A percentile compares a stretch with the other conserved stretches of the same genome.
phyloP scores from a whole-genome alignment of 2,113 vertebrate genomes.

The Sinocyclocheilus rhinocerous region DNA sequence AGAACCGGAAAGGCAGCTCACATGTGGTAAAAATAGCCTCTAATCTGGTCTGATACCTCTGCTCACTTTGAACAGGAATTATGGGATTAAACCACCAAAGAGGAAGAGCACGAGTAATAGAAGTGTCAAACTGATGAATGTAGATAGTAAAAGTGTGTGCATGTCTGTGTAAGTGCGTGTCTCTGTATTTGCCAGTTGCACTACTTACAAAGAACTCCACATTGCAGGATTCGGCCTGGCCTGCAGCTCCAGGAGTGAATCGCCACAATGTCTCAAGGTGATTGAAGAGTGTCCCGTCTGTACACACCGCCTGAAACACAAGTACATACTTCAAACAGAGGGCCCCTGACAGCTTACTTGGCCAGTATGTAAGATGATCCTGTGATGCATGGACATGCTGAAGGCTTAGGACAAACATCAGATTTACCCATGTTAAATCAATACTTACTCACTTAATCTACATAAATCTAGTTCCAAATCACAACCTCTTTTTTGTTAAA shows the following conservation, averaged over 20 bases:
- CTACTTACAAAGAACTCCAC: conserved; percentile 79
- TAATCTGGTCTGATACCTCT: conserved; percentile 54
- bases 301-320: conserved; percentile 76
- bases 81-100: not conserved
- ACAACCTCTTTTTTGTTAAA: no score
- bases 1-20: conserved; percentile 5
- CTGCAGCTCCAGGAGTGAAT: conserved; percentile 69
- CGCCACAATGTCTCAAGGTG: conserved; percentile 81
- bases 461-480: no score
- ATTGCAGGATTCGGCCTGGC: conserved; percentile 68
- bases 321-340: conserved; percentile 9
- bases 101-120: not conserved
- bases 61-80: not conserved
- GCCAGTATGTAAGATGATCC: not conserved
- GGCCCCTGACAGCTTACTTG: not conserved
- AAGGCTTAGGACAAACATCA: not conserved
- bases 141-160: not conserved
- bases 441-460: not conserved
- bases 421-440: not conserved
- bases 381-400: not conserved
- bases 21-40: conserved; percentile 56
- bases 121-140: not conserved
- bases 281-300: conserved; percentile 76
- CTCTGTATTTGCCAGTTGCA: not conserved
- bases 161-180: not conserved